Conservation (phyloP, 2,888 invertebrate genomes). For the Pammene aurita region DNA sequence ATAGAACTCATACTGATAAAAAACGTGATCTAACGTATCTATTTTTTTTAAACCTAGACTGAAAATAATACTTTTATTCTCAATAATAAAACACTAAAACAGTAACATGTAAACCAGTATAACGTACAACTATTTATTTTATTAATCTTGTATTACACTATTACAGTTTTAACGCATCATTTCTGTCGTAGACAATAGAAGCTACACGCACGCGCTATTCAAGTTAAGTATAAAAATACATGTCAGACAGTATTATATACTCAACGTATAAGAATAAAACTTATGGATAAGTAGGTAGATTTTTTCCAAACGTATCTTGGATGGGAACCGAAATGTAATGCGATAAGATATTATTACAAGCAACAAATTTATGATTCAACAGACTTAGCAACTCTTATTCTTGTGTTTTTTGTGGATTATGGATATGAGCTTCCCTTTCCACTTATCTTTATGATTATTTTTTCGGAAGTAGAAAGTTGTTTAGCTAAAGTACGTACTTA, state of each 20-base stretch:
- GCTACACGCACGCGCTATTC: too few relatives aligned
- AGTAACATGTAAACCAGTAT: too few relatives aligned
- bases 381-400: conserved; percentile 1
- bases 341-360: conserved; percentile 22
- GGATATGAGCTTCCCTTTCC: neutral
- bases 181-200: too few relatives aligned
- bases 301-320: conserved; percentile 23
- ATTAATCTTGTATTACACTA: too few relatives aligned
- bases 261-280: neutral
- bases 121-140: too few relatives aligned
- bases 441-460: neutral
- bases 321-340: conserved; percentile 9
- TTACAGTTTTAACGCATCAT: too few relatives aligned
- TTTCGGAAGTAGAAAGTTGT: neutral
- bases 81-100: too few relatives aligned
- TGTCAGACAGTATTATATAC: too few relatives aligned
- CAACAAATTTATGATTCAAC: conserved; percentile 18
- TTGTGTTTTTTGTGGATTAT: conserved; percentile 12
- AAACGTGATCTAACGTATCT: neutral
- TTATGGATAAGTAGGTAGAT: neutral
- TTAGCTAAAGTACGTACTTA: neutral
- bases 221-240: too few relatives aligned
- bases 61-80: too few relatives aligned
- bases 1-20: too few relatives aligned
- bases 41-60: too few relatives aligned